phyloP scores from a whole-genome alignment of 2,797 vertebrate genomes.

The Eurystomus glaucurus region DNA sequence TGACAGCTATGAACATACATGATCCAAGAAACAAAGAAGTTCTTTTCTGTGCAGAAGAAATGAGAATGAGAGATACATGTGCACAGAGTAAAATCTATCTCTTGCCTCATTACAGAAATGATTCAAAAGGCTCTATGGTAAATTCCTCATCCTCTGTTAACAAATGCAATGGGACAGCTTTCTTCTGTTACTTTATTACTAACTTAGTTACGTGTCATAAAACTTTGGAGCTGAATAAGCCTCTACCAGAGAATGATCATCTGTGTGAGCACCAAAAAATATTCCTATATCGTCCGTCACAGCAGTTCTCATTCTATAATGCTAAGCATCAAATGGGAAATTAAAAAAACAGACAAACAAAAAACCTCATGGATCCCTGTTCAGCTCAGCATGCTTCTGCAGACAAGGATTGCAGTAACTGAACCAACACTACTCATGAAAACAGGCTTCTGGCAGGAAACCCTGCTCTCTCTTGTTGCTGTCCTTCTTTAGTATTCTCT shows the following conservation, averaged over 20 bases:
- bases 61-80: neutral
- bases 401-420: neutral
- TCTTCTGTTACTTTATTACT: neutral
- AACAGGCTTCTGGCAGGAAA: accelerated
- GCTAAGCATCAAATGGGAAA: neutral
- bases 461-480: neutral
- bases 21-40: neutral
- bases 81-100: neutral
- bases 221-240: neutral
- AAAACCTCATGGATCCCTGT: accelerated
- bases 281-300: neutral
- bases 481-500: neutral
- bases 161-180: neutral
- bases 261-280: neutral
- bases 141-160: neutral
- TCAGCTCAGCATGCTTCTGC: neutral
- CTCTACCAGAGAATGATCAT: neutral
- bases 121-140: neutral
- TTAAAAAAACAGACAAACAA: accelerated
- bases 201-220: neutral
- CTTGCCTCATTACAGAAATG: neutral
- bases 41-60: neutral
- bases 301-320: neutral
- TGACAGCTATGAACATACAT: neutral
- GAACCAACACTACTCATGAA: neutral